These are phyloP conservation scores for Athalia rosae DNA, from an alignment of 2,888 invertebrate genomes.

Conservation along the genomic window DNA sequence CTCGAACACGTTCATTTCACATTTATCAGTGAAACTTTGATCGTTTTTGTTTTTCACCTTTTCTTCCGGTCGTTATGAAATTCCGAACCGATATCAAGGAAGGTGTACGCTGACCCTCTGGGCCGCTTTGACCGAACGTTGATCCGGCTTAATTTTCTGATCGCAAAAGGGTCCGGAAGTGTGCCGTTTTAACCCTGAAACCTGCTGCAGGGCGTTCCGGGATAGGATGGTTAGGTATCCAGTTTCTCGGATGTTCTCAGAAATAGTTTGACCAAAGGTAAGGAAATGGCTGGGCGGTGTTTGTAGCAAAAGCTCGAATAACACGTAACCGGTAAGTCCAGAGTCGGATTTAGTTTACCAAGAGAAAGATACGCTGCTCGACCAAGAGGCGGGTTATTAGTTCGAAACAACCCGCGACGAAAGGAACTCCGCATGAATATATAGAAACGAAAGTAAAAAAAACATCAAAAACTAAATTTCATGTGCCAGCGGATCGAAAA, in stretches of 20 bases:
- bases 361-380: neutral
- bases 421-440: neutral
- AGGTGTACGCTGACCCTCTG: too few species aligned
- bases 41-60: too few species aligned
- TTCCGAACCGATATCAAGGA: too few species aligned
- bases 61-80: too few species aligned
- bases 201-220: neutral
- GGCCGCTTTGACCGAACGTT: neutral
- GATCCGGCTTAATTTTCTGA: constrained; percentile 8
- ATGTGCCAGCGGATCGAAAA: neutral
- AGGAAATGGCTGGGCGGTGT: neutral
- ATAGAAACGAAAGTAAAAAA: neutral
- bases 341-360: neutral
- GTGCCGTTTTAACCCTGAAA: neutral
- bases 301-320: neutral
- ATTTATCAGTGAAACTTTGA: too few species aligned
- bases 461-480: neutral
- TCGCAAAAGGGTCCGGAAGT: constrained; percentile 23
- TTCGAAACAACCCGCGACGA: too few species aligned
- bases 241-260: neutral
- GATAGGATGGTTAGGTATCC: neutral
- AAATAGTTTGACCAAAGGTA: neutral
- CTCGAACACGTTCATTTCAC: neutral
- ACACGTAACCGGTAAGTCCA: neutral
- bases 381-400: neutral